Conservation (phyloP, 1,140 invertebrate genomes). For the Apis laboriosa region DNA sequence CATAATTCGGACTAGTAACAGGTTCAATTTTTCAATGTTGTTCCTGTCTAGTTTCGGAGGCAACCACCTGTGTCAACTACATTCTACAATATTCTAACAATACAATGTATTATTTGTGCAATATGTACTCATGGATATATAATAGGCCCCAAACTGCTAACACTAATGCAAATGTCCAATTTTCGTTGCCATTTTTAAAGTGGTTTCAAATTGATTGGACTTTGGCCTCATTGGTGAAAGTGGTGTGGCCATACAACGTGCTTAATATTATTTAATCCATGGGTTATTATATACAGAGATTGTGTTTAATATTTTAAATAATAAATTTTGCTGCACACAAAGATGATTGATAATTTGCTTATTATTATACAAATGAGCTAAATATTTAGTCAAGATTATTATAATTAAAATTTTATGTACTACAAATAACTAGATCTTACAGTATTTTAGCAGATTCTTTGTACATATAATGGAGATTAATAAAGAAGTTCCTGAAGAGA, state of each 20-base stretch:
- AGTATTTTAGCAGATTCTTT: constrained; percentile 58
- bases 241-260: constrained; percentile 74
- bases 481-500: constrained; percentile 39
- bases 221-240: constrained; percentile 77
- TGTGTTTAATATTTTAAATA: constrained; percentile 40
- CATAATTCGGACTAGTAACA: constrained; percentile 61
- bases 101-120: constrained; percentile 43
- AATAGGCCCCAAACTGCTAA: constrained; percentile 75
- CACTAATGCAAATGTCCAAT: constrained; percentile 79
- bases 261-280: constrained; percentile 60
- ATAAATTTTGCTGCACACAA: constrained; percentile 34
- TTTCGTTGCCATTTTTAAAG: constrained; percentile 71
- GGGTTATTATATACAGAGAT: constrained; percentile 50
- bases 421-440: constrained; percentile 35
- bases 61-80: constrained; percentile 47
- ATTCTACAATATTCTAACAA: constrained; percentile 46
- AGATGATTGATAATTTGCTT: constrained; percentile 21
- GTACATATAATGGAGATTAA: constrained; percentile 46
- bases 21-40: constrained; percentile 70
- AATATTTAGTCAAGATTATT: constrained; percentile 6
- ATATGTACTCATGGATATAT: constrained; percentile 64
- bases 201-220: constrained; percentile 76
- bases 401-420: background rate
- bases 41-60: constrained; percentile 64
- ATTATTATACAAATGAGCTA: constrained; percentile 1